These are phyloP conservation scores for Larimichthys polyactis DNA, from an alignment of 2,113 vertebrate genomes.

Conservation along the genomic window DNA sequence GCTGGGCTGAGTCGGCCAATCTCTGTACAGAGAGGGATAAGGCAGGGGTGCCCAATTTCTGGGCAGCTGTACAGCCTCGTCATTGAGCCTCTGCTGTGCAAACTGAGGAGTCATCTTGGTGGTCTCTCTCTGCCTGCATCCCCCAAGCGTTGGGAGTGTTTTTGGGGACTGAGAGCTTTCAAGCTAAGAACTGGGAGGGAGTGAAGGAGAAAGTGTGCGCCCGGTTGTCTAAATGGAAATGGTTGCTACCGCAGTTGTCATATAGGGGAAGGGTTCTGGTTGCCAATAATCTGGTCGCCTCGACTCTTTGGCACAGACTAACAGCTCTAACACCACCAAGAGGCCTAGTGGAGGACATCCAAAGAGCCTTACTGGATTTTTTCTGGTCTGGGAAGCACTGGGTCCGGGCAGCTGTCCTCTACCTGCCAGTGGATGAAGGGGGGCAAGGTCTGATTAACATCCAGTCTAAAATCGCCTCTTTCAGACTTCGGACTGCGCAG, in stretches of 20 bases:
- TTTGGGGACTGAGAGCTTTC: neutral
- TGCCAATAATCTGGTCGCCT: neutral
- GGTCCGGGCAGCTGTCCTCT: neutral
- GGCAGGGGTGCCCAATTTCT: neutral
- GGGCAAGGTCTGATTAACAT: neutral
- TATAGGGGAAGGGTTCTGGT: neutral
- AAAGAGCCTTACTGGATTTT: neutral
- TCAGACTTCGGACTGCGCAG: neutral
- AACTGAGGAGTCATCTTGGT: neutral
- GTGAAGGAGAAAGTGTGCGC: neutral
- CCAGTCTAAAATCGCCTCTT: neutral
- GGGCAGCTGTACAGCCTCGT: neutral
- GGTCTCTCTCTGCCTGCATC: neutral
- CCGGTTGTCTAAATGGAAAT: neutral
- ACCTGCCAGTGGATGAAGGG: no score
- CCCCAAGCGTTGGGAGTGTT: fast-evolving
- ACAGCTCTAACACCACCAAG: neutral
- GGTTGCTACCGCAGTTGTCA: neutral
- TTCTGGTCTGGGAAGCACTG: neutral
- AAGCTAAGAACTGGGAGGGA: neutral
- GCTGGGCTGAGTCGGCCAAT: neutral
- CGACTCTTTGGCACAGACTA: neutral
- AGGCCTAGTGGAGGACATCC: neutral
- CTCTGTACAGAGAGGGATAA: neutral
- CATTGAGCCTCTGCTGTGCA: neutral